Conservation (phyloP, 2,888 invertebrate genomes). For the Cetonia aurata region DNA sequence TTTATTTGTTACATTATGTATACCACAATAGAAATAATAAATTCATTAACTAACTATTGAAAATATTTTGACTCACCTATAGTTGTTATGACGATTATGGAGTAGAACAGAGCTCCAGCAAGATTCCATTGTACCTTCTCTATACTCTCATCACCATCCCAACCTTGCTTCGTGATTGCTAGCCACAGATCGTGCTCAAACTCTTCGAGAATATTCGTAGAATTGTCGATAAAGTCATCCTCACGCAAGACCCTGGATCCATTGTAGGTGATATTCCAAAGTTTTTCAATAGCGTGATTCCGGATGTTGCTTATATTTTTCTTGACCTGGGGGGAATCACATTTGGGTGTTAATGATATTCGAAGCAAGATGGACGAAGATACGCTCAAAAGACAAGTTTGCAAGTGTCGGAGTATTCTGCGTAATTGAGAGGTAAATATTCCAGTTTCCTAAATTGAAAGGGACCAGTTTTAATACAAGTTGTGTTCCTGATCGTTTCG, state of each 20-base stretch:
- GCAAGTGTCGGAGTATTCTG: no score
- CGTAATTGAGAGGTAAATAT: no score
- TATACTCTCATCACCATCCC: constrained; percentile 81
- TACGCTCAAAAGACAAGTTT: no score
- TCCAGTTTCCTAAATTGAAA: no score
- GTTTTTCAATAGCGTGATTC: constrained; percentile 80
- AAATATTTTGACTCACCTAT: constrained; percentile 77
- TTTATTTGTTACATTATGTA: no score
- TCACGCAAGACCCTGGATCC: constrained; percentile 77
- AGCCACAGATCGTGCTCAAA: constrained; percentile 81
- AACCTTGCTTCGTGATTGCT: constrained; percentile 90
- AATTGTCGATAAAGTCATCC: constrained; percentile 84
- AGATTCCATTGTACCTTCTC: constrained; percentile 83
- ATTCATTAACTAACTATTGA: no score
- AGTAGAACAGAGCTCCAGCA: constrained; percentile 92
- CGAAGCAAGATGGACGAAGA: no score
- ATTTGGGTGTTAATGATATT: no score
- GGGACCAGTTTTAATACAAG: no score
- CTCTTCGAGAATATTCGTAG: constrained; percentile 69
- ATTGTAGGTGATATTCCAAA: constrained; percentile 80
- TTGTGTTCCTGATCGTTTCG: no score
- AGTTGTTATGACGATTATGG: constrained; percentile 96
- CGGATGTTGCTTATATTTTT: constrained; percentile 79
- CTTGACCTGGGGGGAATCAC: constrained; percentile 74
- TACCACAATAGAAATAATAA: no score